Conservation (phyloP, 2,797 vertebrate genomes). For the Malurus splendens region DNA sequence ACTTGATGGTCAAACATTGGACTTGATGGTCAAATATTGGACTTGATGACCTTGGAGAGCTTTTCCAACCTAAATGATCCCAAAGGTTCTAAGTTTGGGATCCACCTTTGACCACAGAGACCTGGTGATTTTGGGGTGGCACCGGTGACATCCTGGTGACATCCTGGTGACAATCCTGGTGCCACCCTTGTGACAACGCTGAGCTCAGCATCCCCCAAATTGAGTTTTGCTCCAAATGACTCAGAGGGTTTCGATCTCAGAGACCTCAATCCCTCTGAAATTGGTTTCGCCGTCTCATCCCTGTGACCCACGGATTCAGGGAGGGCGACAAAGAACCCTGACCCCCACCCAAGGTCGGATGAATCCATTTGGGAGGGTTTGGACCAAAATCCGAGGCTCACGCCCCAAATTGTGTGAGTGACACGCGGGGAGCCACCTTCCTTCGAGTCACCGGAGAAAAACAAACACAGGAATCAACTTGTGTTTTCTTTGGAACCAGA, state of each 20-base stretch:
- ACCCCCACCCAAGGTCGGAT: not conserved
- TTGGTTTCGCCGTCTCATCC: not conserved
- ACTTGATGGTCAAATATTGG: not conserved
- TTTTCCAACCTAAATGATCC: fast-evolving
- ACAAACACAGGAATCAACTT: not conserved
- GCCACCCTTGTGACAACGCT: not conserved
- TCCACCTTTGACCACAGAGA: not conserved
- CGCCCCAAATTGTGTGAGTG: not conserved
- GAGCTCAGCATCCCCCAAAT: not conserved
- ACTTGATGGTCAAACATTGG: no score
- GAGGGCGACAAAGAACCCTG: not conserved
- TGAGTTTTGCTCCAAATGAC: not conserved
- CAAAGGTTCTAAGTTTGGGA: not conserved
- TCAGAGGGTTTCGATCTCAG: not conserved
- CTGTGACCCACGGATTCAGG: fast-evolving
- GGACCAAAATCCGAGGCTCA: not conserved
- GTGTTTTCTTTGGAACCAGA: not conserved
- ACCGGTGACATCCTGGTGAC: not conserved
- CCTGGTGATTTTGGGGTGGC: not conserved
- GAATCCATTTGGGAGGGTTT: not conserved
- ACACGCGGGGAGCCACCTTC: not conserved
- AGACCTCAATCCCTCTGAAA: not conserved
- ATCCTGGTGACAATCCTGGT: no score
- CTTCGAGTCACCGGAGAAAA: not conserved
- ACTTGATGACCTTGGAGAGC: fast-evolving